A percentile compares a stretch with the other conserved stretches of the same genome.
These are phyloP conservation scores for Acanthopleura granulata DNA, from an alignment of 2,888 invertebrate genomes.

Conservation along the genomic window DNA sequence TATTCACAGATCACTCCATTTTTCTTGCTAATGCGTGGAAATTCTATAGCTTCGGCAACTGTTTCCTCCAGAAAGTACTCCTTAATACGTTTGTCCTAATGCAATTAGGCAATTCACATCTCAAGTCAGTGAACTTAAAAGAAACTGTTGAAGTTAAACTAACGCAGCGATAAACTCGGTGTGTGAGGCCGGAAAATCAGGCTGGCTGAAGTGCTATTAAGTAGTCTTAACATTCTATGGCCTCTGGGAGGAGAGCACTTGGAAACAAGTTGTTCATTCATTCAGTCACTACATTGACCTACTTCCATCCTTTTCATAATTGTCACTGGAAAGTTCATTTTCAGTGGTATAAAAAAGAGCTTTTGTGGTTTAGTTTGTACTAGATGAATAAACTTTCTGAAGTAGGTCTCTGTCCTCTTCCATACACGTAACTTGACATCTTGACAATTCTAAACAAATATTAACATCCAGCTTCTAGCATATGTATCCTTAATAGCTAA, in stretches of 20 bases:
- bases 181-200: background rate
- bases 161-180: background rate
- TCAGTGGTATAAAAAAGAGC: background rate
- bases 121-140: background rate
- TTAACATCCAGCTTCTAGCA: too few relatives aligned
- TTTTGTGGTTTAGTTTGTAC: background rate
- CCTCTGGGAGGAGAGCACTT: too few relatives aligned
- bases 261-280: background rate
- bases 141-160: slow-evolving; percentile 1
- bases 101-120: too few relatives aligned
- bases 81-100: too few relatives aligned
- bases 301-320: background rate
- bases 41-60: too few relatives aligned
- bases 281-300: background rate
- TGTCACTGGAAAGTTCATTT: background rate
- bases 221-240: too few relatives aligned
- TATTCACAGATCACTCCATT: too few relatives aligned
- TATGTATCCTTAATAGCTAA: background rate
- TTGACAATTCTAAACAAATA: too few relatives aligned
- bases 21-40: too few relatives aligned
- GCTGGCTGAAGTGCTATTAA: background rate
- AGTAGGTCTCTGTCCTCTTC: background rate
- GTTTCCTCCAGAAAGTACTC: too few relatives aligned
- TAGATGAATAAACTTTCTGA: slow-evolving; percentile 1
- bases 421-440: background rate